Evolutionary conservation across 2,797 vertebrate genomes (phyloP), one percentile per base, ranked within the genome.

Genomic region (Oryzias dopingdopingensis): DNA sequence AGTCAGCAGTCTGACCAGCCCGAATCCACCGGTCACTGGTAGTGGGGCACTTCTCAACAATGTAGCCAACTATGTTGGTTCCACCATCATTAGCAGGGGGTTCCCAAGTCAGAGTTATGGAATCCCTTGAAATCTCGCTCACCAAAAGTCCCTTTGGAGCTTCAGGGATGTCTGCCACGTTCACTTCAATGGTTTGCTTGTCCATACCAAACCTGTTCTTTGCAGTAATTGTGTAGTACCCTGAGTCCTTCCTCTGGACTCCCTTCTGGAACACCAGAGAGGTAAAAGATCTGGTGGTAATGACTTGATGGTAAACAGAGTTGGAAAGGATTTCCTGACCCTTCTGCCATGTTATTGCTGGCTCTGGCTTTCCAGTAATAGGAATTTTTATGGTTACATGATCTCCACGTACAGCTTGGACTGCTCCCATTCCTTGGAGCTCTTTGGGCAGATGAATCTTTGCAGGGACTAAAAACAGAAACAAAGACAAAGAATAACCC

Each of bases 141-240:
- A 97, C 93, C 81, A 93, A 90, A 52, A 99, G 84, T 70, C 91
- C 93, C 82, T 95, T 95, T 62, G 97, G 97, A 83, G 94, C 84
- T 56, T 98, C 96, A 52, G 97, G 97, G 54, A 98, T 95, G 86
- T 99, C 97, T 37, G 94, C 96, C 54, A 99, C 95, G 51, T 95
- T 94, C 71, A 99, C 88, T 87, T 99, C 97, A 74, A 99, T 93
- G 55, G 97, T 99, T 90, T 99, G 97, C 79, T 99, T 98, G 87
- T 99, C 97, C 0, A 87, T 92, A 84, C 97, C 97, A 77, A 99
- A 99, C 79, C 97, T 93, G 86, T 99, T 99, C 91, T 99, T 99
- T 74, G 97, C 97, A 75, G 93, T 96, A 76, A 99, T 94, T 4
- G 93, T 93, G 74, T 99, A 99, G 85, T 96, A 99, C 22, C 97